phyloP scores from a whole-genome alignment of 2,113 vertebrate species.

The Campylomormyrus tamandua region DNA sequence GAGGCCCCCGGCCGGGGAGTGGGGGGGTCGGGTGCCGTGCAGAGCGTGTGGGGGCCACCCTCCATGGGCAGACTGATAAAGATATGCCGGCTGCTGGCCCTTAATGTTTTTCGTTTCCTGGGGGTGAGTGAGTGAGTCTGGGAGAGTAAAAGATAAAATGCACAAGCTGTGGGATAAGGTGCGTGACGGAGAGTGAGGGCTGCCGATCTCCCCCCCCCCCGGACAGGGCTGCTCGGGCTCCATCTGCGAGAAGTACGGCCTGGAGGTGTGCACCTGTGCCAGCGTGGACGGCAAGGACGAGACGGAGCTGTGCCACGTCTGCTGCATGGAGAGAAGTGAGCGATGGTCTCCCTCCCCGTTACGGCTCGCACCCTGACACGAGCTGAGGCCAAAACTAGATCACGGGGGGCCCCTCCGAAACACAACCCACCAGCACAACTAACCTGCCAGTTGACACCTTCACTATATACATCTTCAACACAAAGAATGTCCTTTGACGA shows the following conservation, averaged over 20 bases:
- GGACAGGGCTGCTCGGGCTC: slow-evolving; percentile 91
- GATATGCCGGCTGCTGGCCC: neutral
- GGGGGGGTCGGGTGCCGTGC: neutral
- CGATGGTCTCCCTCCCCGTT: neutral
- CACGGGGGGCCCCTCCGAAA: neutral
- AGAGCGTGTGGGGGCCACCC: neutral
- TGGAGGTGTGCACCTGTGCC: slow-evolving; percentile 93
- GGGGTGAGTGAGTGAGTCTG: neutral
- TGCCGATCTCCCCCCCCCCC: neutral
- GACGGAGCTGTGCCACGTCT: slow-evolving; percentile 90
- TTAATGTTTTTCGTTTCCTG: neutral
- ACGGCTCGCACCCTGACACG: neutral
- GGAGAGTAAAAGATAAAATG: neutral
- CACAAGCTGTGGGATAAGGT: neutral
- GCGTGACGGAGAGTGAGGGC: neutral
- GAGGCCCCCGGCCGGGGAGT: neutral
- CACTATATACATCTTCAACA: neutral
- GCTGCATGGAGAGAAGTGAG: slow-evolving; percentile 97
- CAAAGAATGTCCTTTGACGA: neutral
- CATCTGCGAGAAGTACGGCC: slow-evolving; percentile 88
- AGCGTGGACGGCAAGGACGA: slow-evolving; percentile 87
- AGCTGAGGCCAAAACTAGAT: neutral
- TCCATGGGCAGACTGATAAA: neutral
- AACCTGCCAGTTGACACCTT: neutral
- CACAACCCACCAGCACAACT: neutral